Evolutionary conservation across 2,113 vertebrate genomes (phyloP).

Genomic region (Tor tambroides): DNA sequence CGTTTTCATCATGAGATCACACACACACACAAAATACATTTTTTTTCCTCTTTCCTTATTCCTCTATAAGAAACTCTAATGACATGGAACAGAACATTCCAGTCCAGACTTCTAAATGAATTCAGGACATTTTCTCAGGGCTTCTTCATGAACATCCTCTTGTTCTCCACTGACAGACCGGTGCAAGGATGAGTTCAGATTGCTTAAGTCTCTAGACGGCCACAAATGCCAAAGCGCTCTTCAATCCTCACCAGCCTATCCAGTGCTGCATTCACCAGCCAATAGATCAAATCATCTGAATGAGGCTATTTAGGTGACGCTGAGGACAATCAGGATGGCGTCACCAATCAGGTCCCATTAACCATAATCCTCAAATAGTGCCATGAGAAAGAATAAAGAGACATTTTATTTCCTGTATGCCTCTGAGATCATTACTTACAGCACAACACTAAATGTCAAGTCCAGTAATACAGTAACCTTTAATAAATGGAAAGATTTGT

Average conservation of each 20-base stretch:
- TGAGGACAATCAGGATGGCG: background rate
- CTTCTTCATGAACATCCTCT: slow-evolving; percentile 12
- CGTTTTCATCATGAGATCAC: too few relatives aligned
- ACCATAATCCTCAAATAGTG: background rate
- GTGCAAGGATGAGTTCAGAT: slow-evolving; percentile 11
- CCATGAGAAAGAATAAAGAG: background rate
- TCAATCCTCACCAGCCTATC: slow-evolving; percentile 22
- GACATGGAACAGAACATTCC: too few relatives aligned
- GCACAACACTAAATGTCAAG: background rate
- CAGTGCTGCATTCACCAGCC: background rate
- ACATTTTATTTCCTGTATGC: background rate
- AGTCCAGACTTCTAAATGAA: background rate
- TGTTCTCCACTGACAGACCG: background rate
- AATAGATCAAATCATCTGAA: slow-evolving; percentile 14
- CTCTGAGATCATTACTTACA: background rate
- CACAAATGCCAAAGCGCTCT: slow-evolving; percentile 4
- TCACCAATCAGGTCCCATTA: background rate
- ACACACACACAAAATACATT: too few relatives aligned
- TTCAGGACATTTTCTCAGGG: background rate
- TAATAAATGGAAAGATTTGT: background rate
- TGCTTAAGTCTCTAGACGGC: background rate
- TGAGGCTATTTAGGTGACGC: background rate
- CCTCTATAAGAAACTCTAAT: too few relatives aligned
- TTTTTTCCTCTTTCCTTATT: too few relatives aligned
- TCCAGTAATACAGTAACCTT: background rate